Conservation (phyloP, 37 sponge, comb jelly and placozoan species). For the Geodia barretti region DNA sequence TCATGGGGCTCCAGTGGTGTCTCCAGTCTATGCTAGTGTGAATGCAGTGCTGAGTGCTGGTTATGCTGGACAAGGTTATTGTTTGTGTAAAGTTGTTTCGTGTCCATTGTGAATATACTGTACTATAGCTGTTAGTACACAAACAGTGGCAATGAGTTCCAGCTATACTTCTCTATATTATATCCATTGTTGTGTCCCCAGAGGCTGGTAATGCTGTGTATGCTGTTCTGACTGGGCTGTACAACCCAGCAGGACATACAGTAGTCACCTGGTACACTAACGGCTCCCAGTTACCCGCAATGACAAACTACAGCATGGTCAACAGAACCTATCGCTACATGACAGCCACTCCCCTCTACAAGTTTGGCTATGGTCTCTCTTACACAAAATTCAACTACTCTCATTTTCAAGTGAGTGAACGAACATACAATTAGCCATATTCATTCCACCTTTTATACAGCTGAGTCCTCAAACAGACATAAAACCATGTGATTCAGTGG, state of each 20-base stretch:
- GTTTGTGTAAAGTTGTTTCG: too few relatives aligned
- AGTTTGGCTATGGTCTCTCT: conserved; percentile 57
- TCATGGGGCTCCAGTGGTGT: conserved; percentile 31
- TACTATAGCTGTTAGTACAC: not conserved
- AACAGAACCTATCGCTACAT: conserved; percentile 53
- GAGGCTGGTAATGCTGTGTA: conserved; percentile 39
- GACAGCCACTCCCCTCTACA: conserved; percentile 11
- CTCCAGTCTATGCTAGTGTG: conserved; percentile 22
- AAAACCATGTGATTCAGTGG: conserved; percentile 21
- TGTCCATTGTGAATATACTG: not conserved
- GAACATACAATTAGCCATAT: not conserved
- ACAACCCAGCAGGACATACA: conserved; percentile 43
- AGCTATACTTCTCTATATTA: not conserved
- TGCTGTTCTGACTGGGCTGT: conserved; percentile 23
- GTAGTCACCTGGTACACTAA: conserved; percentile 37
- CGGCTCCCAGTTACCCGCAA: conserved; percentile 21
- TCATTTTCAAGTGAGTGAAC: conserved; percentile 18
- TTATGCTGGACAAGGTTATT: conserved; percentile 34
- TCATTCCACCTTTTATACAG: not conserved
- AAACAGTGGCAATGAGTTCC: too few relatives aligned
- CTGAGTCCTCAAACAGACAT: conserved; percentile 3
- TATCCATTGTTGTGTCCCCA: not conserved
- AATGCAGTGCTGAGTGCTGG: conserved; percentile 33
- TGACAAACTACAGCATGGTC: conserved; percentile 40
- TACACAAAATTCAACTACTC: conserved; percentile 38